Base-by-base conservation (phyloP, 1,140 invertebrate species). In the Caenorhabditis remanei region DNA sequence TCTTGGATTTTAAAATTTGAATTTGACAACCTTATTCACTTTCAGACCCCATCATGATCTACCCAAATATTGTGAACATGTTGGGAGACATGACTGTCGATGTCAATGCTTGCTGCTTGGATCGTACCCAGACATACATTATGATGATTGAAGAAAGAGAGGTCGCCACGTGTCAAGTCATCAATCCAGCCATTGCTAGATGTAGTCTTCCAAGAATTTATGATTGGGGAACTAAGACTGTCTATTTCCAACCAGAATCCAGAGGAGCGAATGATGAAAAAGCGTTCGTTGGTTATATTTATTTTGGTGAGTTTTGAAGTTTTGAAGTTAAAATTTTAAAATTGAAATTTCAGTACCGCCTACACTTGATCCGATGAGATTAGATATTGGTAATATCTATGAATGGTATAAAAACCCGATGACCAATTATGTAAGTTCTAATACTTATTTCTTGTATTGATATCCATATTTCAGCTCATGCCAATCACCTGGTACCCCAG, bases 1-100 rank as follows among this genome's bases (percentile, higher is more conserved):
- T 16, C 16, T 87, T 8, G n/a, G n/a, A 58, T 14, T n/a, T 16
- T 16, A 4, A 1, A n/a, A 3, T 21, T n/a, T 19, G 19, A 32
- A 24, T 86, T 83, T 6, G 8, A 4, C 2, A 55, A 21, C 1
- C 50, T 46, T 50, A 21, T 55, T 32, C 14, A 0, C 14, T 75
- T 89, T 83, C 58, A 90, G 90, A 90, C 79, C 92, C 92, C 1
- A 91, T 93, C 87, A 55, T 93, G 43, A 92, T 93, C 84, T 92
- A 92, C 61, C 91, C 91, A 21, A 91, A 92, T 67, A 92, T 93
- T 61, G 91, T 92, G n/a, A 92, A 92, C 89, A 92, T 93, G 91
- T 85, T 92, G n/a, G 91, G 91, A 82, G 91, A 92, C 63, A 92
- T 92, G 91, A 90, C 91, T 3, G 89, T 93, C 24, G 92, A 93